Conservation (phyloP, 2,797 vertebrate genomes). For the Apogon hyalosoma region DNA sequence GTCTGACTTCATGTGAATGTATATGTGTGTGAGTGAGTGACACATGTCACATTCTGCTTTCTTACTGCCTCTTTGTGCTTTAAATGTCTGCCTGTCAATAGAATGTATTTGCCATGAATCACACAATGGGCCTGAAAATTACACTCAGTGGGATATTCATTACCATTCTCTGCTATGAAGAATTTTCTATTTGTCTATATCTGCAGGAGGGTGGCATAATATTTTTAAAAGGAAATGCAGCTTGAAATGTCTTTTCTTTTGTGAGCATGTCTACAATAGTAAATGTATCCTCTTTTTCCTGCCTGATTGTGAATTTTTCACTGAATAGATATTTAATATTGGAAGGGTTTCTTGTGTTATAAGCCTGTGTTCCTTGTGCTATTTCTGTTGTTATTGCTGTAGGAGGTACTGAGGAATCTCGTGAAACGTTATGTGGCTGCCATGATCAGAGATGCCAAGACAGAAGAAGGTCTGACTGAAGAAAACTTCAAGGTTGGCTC, state of each 20-base stretch:
- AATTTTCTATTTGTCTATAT: slow-evolving; percentile 24
- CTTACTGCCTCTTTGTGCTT: slow-evolving; percentile 1
- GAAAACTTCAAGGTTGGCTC: slow-evolving; percentile 95
- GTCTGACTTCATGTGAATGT: slow-evolving; percentile 12
- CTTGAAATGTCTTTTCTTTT: slow-evolving; percentile 30
- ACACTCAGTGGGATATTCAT: slow-evolving; percentile 38
- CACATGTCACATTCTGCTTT: slow-evolving; percentile 14
- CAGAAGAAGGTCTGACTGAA: slow-evolving; percentile 96
- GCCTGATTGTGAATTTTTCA: slow-evolving; percentile 5
- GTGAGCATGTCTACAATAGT: background rate
- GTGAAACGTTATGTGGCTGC: slow-evolving; percentile 98
- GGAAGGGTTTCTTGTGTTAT: slow-evolving; percentile 14
- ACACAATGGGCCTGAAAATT: slow-evolving; percentile 28
- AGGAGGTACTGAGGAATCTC: slow-evolving; percentile 98
- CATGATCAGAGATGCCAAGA: slow-evolving; percentile 99
- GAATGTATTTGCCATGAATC: slow-evolving; percentile 15
- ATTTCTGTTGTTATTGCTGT: slow-evolving; percentile 3
- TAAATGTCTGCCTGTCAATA: slow-evolving; percentile 25
- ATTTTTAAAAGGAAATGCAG: slow-evolving; percentile 5
- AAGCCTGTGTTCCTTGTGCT: background rate
- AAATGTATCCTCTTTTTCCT: slow-evolving; percentile 1
- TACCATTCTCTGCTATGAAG: slow-evolving; percentile 2
- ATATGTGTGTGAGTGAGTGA: slow-evolving; percentile 6
- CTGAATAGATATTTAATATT: background rate
- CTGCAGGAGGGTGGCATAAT: slow-evolving; percentile 21